phyloP scores from a whole-genome alignment of 2,888 invertebrate species.

The Myopa testacea region DNA sequence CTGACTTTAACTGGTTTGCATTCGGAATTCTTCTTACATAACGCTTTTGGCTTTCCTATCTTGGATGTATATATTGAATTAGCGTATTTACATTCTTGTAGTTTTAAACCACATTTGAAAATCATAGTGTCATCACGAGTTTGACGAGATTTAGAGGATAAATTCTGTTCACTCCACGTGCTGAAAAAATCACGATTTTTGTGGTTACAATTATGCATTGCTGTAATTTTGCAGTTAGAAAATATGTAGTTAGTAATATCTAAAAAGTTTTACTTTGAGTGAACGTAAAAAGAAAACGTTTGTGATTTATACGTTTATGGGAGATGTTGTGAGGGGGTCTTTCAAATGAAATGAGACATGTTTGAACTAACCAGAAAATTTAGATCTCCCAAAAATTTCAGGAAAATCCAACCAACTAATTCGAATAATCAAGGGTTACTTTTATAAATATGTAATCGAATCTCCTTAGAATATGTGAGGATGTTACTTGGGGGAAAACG shows the following conservation, averaged over 20 bases:
- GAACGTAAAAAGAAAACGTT: neutral
- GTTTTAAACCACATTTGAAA: neutral
- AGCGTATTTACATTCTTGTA: neutral
- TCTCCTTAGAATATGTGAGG: too few species aligned
- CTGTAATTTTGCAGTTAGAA: slow-evolving; percentile 7
- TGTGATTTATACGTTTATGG: neutral
- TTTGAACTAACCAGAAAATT: too few species aligned
- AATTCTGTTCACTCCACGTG: neutral
- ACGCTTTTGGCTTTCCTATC: neutral
- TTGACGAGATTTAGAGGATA: neutral
- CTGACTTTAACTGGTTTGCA: neutral
- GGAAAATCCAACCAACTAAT: too few species aligned
- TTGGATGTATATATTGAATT: neutral
- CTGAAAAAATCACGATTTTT: neutral
- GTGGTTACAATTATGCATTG: neutral
- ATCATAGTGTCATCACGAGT: neutral
- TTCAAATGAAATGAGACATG: too few species aligned
- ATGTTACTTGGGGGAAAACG: too few species aligned
- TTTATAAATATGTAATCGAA: too few species aligned
- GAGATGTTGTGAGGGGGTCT: too few species aligned
- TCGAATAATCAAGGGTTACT: too few species aligned
- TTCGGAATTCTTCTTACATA: neutral
- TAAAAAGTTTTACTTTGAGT: neutral
- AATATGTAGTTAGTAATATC: neutral
- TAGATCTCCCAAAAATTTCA: too few species aligned